Conservation (phyloP, 2,113 vertebrate genomes). For the Oncorhynchus masou region DNA sequence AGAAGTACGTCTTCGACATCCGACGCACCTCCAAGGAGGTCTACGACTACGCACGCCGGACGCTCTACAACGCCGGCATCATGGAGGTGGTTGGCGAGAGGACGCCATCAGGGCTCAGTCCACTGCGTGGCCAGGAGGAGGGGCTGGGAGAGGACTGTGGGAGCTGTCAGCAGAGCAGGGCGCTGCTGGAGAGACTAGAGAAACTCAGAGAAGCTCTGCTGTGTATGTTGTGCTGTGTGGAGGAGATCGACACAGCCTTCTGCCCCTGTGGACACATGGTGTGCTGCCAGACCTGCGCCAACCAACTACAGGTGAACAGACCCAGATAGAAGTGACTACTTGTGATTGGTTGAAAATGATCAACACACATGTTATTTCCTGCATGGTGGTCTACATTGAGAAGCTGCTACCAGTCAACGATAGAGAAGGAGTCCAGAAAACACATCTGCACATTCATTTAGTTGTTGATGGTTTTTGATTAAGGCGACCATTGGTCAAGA, state of each 20-base stretch:
- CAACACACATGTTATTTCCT: too few relatives aligned
- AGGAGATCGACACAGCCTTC: constrained; percentile 94
- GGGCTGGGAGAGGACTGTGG: constrained; percentile 80
- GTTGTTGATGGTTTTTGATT: too few relatives aligned
- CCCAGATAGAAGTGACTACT: too few relatives aligned
- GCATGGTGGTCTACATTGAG: too few relatives aligned
- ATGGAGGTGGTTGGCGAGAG: constrained; percentile 60
- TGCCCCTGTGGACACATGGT: constrained; percentile 98
- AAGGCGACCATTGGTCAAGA: too few relatives aligned
- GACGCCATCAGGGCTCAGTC: background rate
- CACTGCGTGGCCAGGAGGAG: constrained; percentile 33
- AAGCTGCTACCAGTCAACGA: too few relatives aligned
- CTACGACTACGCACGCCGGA: constrained; percentile 90
- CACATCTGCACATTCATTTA: too few relatives aligned
- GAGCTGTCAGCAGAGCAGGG: constrained; percentile 86
- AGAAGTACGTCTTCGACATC: constrained; percentile 98
- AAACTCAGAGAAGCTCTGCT: constrained; percentile 92
- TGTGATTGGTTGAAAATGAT: too few relatives aligned
- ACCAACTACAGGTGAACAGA: constrained; percentile 87
- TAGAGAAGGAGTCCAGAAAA: too few relatives aligned
- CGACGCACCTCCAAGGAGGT: constrained; percentile 96
- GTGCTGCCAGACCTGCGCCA: constrained; percentile 90
- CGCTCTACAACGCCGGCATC: constrained; percentile 92
- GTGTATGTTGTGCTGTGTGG: constrained; percentile 93
- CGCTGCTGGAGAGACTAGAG: constrained; percentile 87